These are phyloP conservation scores for Drosophila repletoides DNA, from an alignment of 1,140 invertebrate species.

Conservation along the genomic window DNA sequence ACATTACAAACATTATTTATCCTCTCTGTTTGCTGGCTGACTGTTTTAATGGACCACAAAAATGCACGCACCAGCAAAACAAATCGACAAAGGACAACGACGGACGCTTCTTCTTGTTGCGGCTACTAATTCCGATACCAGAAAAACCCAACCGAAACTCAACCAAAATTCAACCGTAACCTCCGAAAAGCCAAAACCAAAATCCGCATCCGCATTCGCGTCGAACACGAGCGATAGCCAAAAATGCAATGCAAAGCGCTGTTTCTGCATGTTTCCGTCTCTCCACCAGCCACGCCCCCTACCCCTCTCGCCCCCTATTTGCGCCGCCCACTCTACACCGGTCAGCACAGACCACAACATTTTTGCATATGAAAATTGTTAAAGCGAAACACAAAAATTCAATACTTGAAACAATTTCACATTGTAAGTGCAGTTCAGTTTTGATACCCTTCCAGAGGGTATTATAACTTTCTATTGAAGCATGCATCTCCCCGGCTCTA, in stretches of 20 bases:
- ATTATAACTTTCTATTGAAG: no score
- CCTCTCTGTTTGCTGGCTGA: conserved; percentile 32
- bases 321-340: not conserved
- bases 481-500: no score
- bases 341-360: not conserved
- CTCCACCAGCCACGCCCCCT: not conserved
- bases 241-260: conserved; percentile 46
- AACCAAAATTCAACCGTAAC: conserved; percentile 4
- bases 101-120: conserved; percentile 28
- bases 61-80: conserved; percentile 61
- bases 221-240: conserved; percentile 54
- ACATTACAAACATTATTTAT: no score
- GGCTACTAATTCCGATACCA: conserved; percentile 28
- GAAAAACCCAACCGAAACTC: conserved; percentile 13
- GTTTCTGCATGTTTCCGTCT: conserved; percentile 37
- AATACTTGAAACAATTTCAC: conserved; percentile 37
- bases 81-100: conserved; percentile 41
- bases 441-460: no score
- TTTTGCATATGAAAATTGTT: conserved; percentile 19
- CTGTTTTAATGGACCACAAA: conserved; percentile 74
- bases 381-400: conserved; percentile 10
- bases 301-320: no score
- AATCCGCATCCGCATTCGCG: conserved; percentile 50
- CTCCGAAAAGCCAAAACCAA: conserved; percentile 20
- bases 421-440: no score